phyloP scores from a whole-genome alignment of 1,140 invertebrate species.

The Diorhabda elongata region DNA sequence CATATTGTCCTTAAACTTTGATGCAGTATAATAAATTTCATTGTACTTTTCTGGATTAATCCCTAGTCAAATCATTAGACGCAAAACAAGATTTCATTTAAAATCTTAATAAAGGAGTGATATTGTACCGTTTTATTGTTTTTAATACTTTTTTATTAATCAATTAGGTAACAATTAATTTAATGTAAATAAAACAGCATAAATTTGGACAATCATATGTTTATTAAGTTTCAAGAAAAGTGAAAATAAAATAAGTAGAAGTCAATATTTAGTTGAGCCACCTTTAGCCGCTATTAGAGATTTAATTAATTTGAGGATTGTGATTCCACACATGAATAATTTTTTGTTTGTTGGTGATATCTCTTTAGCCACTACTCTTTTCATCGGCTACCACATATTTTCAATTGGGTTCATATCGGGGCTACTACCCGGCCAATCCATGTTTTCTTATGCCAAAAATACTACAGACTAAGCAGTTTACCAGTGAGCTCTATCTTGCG shows the following conservation, averaged over 20 bases:
- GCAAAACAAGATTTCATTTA: too few relatives aligned
- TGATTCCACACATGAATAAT: slow-evolving; percentile 9
- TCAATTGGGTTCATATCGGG: slow-evolving; percentile 9
- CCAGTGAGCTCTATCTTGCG: background rate
- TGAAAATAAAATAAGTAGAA: background rate
- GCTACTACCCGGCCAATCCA: background rate
- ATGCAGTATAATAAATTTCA: too few relatives aligned
- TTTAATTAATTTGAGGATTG: background rate
- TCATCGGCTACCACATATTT: slow-evolving; percentile 5
- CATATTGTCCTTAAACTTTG: too few relatives aligned
- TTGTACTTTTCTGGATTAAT: too few relatives aligned
- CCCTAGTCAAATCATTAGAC: too few relatives aligned
- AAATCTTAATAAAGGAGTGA: too few relatives aligned
- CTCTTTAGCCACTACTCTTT: slow-evolving; percentile 14
- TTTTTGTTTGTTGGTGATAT: slow-evolving; percentile 4
- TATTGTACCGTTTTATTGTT: too few relatives aligned
- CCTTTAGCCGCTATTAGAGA: slow-evolving; percentile 4
- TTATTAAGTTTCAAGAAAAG: too few relatives aligned
- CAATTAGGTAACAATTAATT: background rate
- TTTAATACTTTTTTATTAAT: background rate
- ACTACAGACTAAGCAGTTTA: background rate
- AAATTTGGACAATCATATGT: too few relatives aligned
- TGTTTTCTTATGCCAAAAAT: background rate
- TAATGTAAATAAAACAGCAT: background rate
- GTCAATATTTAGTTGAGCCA: slow-evolving; percentile 9